Evolutionary conservation across 2,113 vertebrate genomes (phyloP), one percentile per base, ranked within the genome.

Genomic region (Todiramphus saurophagus): DNA sequence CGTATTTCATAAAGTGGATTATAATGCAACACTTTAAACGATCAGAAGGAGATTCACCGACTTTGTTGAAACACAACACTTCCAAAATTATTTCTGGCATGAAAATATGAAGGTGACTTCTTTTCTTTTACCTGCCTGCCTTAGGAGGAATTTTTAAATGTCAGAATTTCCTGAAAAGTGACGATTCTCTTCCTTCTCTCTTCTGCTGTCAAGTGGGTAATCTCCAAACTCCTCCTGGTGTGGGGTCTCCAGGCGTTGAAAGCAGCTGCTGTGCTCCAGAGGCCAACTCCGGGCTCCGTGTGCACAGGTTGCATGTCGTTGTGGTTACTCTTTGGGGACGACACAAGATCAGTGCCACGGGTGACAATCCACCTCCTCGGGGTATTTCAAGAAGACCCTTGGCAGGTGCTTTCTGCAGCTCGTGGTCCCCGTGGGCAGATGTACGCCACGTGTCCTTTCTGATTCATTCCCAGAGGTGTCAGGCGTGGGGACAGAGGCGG

Each of bases 351-450:
- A 3, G 18, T 13, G 15, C 16, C 11, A 4, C 0, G 1, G 25
- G 35, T 55, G 63, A 37, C 25, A 28, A 15, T 9, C 8, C 0
- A 0, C 41, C 60, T 53, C 35, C 55, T 43, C 17, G 10, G 68
- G 73, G 30, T 10, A 16, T 35, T 27, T 14, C 69, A 28, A 3
- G 24, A 44, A 15, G 31, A 4, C 7, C 10, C 59, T 30, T 17
- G 83, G 55, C 37, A 13, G 35, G 21, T 30, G 69, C 30, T 64
- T 46, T 79, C 76, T 44, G 35, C 35, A 50, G 55, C 55, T 50
- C 7, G 13, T 0, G 0, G 11, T 20, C 43, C 39, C 9, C 5
- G 0, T 4, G 25, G 51, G 31, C 30, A 46, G 56, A 23, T 6
- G 39, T 17, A 13, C 39, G 8, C n/a, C 18, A 10, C 33, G 53